Evolutionary conservation across 2,888 invertebrate genomes (phyloP), one percentile per base, ranked within the genome.

Genomic region (Esperia sulphurella): DNA sequence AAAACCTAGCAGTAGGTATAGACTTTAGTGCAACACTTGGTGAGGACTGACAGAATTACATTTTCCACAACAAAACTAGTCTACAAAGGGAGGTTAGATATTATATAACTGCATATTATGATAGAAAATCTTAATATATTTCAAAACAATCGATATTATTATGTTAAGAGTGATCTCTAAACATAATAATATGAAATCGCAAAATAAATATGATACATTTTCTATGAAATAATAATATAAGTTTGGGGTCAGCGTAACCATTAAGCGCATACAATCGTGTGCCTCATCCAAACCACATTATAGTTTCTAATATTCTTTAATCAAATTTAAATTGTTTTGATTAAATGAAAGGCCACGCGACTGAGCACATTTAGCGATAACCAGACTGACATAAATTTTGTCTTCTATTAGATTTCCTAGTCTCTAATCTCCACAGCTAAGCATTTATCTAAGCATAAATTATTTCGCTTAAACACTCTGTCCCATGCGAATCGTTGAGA

Each of bases 371-470:
- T 76, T 76, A 68, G 58, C 64, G 84, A 87, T 86, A 83, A 77
- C 69, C 55, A 61, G 63, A 52, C 28, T 14, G 68, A 59, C 76
- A 84, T 85, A 81, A 83, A 85, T 84, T 75, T 65, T 67, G 61
- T 68, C 72, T 80, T 74, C 73, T 81, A 83, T 83, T 83, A 74
- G 71, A 79, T 84, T 79, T 65, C 65, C 62, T 71, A 71, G 58
- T 61, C 64, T 56, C 70, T 84, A 85, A 85, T 85, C 82, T 79
- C 61, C 59, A 46, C 50, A 43, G 56, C 56, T 62, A 48, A 61
- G 64, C 63, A 68, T 54, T 69, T 80, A 84, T 86, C 80, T 78
- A 64, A 53, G 73, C 68, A 85, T 87, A 83, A 79, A 85, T 86
- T 76, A 82, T 80, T 73, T 67, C 59, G 65, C 62, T 71, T 61